These are phyloP conservation scores for Thera britannica DNA, from an alignment of 2,888 invertebrate genomes.

Conservation along the genomic window DNA sequence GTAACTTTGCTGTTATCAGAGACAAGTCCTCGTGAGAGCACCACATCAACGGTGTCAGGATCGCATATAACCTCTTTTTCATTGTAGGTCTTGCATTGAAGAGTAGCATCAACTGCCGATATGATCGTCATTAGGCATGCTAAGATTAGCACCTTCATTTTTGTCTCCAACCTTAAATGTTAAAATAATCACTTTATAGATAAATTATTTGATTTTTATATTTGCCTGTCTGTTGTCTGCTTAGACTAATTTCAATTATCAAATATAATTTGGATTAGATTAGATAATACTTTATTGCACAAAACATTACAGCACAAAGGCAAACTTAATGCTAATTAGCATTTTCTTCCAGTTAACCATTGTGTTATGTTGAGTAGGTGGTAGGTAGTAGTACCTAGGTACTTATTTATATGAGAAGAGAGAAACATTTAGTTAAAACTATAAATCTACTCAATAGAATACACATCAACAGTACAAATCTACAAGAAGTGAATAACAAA, in stretches of 20 bases:
- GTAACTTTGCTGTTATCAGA: conserved; percentile 51
- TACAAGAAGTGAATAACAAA: too few species aligned
- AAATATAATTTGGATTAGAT: too few species aligned
- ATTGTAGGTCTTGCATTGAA: conserved; percentile 42
- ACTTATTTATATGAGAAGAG: too few species aligned
- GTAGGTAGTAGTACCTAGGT: too few species aligned
- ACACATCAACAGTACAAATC: too few species aligned
- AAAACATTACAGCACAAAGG: too few species aligned
- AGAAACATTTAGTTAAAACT: too few species aligned
- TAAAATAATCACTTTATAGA: not conserved
- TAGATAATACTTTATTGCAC: too few species aligned
- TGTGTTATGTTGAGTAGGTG: too few species aligned
- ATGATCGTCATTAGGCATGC: not conserved
- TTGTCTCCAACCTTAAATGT: conserved; percentile 28
- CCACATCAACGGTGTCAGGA: conserved; percentile 42
- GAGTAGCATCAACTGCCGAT: conserved; percentile 17
- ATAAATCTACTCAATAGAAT: too few species aligned
- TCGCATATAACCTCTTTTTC: conserved; percentile 47
- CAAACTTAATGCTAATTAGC: too few species aligned
- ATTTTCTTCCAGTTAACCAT: too few species aligned
- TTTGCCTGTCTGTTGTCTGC: not conserved
- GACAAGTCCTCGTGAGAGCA: conserved; percentile 49
- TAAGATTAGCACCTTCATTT: conserved; percentile 5
- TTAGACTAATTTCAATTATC: not conserved
- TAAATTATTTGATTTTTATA: not conserved